Evolutionary conservation across 2,113 vertebrate genomes (phyloP).

Genomic region (Ophthalmotilapia sp.): DNA sequence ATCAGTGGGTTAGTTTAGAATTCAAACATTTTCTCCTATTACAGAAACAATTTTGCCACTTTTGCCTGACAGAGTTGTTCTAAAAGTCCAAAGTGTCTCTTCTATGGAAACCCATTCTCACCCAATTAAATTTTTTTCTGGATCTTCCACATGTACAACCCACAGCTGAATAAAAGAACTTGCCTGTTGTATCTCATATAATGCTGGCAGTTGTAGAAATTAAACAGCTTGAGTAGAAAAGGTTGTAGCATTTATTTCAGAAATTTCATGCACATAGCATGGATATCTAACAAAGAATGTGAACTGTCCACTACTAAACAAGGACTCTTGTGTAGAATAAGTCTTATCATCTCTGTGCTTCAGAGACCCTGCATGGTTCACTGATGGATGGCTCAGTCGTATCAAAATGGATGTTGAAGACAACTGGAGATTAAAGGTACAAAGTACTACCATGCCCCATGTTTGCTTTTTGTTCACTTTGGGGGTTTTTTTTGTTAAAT

Average conservation of each 20-base stretch:
- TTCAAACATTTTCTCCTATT: neutral
- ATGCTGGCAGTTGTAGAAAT: neutral
- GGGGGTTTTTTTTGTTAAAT: neutral
- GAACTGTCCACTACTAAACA: neutral
- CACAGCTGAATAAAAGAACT: neutral
- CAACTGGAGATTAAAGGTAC: conserved; percentile 97
- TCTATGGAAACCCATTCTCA: neutral
- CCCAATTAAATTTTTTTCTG: neutral
- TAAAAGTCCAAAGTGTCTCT: neutral
- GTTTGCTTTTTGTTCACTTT: neutral
- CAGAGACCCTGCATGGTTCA: conserved; percentile 91
- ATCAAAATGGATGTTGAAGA: conserved; percentile 91
- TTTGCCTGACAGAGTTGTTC: neutral
- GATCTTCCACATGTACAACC: neutral
- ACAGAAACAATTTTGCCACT: neutral
- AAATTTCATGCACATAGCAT: rapidly evolving
- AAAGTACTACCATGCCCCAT: neutral
- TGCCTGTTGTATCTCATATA: neutral
- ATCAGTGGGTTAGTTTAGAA: neutral
- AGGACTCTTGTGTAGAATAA: neutral
- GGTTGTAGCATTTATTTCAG: neutral
- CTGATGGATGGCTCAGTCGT: conserved; percentile 82
- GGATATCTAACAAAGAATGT: neutral
- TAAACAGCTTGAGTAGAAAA: neutral
- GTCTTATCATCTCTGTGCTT: neutral